These are phyloP conservation scores for Montipora sp. DNA, from an alignment of 64 coral and sea anemone species.

Conservation along the genomic window DNA sequence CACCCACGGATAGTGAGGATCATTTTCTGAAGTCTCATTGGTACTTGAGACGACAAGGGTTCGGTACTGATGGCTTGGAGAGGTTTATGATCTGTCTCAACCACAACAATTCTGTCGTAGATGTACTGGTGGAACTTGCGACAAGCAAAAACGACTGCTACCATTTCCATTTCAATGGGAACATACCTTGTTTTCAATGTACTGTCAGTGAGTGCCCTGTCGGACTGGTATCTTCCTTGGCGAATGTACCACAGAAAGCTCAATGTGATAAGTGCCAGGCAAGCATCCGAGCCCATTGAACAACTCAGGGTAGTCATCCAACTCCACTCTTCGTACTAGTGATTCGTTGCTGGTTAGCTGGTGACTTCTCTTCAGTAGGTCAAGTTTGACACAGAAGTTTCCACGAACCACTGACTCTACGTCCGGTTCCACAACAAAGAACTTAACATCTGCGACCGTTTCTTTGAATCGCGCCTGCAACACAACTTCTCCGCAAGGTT, in stretches of 20 bases:
- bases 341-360: not conserved
- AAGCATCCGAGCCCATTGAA: constrained; percentile 18
- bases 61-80: too few relatives aligned
- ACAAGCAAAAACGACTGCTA: too few relatives aligned
- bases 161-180: too few relatives aligned
- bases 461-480: too few relatives aligned
- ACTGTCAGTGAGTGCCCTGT: not conserved
- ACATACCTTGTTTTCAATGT: too few relatives aligned
- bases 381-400: not conserved
- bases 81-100: too few relatives aligned
- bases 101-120: too few relatives aligned
- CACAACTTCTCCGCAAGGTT: too few relatives aligned
- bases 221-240: constrained; percentile 22
- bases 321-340: not conserved
- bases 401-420: constrained; percentile 20
- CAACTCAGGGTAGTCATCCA: not conserved
- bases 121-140: too few relatives aligned
- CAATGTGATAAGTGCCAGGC: not conserved
- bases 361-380: constrained; percentile 18
- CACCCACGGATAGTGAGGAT: too few relatives aligned
- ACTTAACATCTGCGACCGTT: not conserved
- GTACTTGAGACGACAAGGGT: too few relatives aligned
- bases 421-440: constrained; percentile 25
- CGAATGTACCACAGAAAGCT: constrained; percentile 5
- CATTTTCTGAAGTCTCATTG: too few relatives aligned